A percentile compares a stretch with the other conserved stretches of the same genome.
Conservation (phyloP, 1,140 invertebrate genomes). For the Cyclina sinensis region DNA sequence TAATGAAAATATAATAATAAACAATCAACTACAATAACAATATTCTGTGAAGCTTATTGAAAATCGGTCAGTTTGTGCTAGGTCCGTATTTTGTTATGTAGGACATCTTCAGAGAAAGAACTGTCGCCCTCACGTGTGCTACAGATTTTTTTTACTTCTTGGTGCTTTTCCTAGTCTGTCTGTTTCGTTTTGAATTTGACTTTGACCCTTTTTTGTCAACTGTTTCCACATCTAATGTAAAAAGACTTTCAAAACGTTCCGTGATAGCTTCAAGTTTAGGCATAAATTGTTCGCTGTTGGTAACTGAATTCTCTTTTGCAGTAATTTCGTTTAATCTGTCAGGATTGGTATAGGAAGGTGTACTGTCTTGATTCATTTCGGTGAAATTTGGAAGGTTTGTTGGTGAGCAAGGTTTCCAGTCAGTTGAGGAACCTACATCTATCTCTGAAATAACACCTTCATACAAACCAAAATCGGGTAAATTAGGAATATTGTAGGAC, state of each 20-base stretch:
- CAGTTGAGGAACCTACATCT: not conserved
- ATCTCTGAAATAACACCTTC: not conserved
- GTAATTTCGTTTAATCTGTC: not conserved
- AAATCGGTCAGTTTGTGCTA: no score
- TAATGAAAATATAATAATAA: no score
- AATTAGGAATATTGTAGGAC: not conserved
- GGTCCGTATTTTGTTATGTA: no score
- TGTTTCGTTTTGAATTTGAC: no score
- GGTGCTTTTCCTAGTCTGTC: no score
- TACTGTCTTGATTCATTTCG: not conserved
- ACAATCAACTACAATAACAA: no score
- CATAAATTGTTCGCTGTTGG: not conserved
- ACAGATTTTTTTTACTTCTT: no score
- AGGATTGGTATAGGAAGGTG: not conserved
- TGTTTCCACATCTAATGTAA: not conserved
- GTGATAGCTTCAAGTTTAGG: conserved; percentile 3
- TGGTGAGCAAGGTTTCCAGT: not conserved
- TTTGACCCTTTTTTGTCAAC: no score
- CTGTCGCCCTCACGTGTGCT: no score
- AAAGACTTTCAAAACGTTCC: not conserved
- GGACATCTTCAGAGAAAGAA: no score
- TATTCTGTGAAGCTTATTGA: no score
- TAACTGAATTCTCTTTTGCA: not conserved
- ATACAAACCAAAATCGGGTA: not conserved
- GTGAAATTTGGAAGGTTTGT: conserved; percentile 8